These are phyloP conservation scores for Eledone cirrhosa DNA, from an alignment of 2,888 invertebrate species.

Conservation along the genomic window DNA sequence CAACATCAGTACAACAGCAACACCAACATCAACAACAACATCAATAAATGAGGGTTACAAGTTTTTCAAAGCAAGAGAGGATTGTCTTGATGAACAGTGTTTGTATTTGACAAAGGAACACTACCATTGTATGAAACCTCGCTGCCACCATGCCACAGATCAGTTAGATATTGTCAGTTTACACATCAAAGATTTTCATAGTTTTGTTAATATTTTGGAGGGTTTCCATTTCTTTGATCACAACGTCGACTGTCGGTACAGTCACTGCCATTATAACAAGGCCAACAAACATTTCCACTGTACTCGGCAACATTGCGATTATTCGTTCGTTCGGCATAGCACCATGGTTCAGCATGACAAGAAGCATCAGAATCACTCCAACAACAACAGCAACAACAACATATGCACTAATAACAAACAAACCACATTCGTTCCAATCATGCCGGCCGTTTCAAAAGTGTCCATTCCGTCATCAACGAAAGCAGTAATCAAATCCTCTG, in stretches of 20 bases:
- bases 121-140: conserved; percentile 83
- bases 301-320: conserved; percentile 76
- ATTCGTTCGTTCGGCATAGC: conserved; percentile 79
- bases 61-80: conserved; percentile 61
- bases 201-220: conserved; percentile 81
- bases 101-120: conserved; percentile 77
- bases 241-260: conserved; percentile 76
- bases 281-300: conserved; percentile 82
- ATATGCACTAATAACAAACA: conserved; percentile 18
- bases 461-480: conserved; percentile 28
- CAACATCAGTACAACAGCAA: conserved; percentile 29
- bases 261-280: conserved; percentile 76
- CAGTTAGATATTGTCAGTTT: conserved; percentile 80
- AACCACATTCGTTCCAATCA: conserved; percentile 35
- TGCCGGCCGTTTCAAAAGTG: conserved; percentile 31
- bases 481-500: conserved; percentile 87
- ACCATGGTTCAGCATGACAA: conserved; percentile 79
- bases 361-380: conserved; percentile 69
- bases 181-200: conserved; percentile 87
- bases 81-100: conserved; percentile 79
- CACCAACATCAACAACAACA: conserved; percentile 29
- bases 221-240: conserved; percentile 86
- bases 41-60: conserved; percentile 57
- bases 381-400: conserved; percentile 22
- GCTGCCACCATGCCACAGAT: conserved; percentile 86